phyloP scores from a whole-genome alignment of 2,888 invertebrate genomes.

The Papilio protenor region DNA sequence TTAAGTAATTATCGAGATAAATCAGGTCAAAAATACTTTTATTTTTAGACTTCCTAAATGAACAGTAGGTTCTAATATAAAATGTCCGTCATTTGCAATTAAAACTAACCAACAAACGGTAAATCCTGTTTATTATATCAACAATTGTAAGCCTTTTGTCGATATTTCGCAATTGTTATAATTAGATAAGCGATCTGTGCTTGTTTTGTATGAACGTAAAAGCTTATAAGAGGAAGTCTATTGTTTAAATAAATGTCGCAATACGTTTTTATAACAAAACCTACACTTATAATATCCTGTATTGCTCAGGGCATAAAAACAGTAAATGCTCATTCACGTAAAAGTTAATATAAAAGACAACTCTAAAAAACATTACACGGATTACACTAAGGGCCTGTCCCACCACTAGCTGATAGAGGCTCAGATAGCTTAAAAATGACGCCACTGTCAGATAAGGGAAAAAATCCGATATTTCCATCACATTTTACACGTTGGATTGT shows the following conservation, averaged over 20 bases:
- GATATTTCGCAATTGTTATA: slow-evolving; percentile 23
- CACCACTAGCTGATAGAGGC: too few species aligned
- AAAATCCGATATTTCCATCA: too few species aligned
- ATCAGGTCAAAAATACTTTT: neutral
- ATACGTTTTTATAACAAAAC: neutral
- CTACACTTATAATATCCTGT: slow-evolving; percentile 5
- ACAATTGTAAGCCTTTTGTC: slow-evolving; percentile 14
- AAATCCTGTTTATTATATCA: slow-evolving; percentile 15
- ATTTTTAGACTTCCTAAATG: neutral
- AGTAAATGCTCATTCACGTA: too few species aligned
- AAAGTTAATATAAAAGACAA: too few species aligned
- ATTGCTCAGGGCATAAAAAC: too few species aligned
- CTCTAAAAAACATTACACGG: too few species aligned
- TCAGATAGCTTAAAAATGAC: too few species aligned
- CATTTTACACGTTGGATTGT: too few species aligned
- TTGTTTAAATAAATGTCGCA: slow-evolving; percentile 16
- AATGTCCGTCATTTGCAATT: neutral
- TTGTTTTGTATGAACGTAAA: slow-evolving; percentile 3
- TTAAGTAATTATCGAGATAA: too few species aligned
- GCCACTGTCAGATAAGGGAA: too few species aligned
- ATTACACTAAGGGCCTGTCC: too few species aligned
- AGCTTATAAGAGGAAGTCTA: slow-evolving; percentile 17
- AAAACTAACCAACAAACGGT: neutral
- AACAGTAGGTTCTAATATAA: neutral
- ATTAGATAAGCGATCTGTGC: slow-evolving; percentile 9